Base-by-base conservation (phyloP, 2,888 invertebrate genomes). In the Drosophila fungiperda region DNA sequence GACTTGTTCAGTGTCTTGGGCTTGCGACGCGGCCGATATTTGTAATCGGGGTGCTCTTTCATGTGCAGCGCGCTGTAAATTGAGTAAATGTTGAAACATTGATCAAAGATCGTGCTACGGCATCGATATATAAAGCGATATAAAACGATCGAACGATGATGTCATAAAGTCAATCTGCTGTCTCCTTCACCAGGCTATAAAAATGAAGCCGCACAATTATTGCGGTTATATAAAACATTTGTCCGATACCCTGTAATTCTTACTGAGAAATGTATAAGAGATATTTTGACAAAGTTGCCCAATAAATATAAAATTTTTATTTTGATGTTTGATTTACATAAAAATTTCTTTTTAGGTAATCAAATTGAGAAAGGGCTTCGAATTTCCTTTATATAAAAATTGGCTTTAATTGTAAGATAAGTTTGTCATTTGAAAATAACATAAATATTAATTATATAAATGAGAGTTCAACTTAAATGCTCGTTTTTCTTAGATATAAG, bases 1-100 rank as follows among this genome's bases (percentile, higher is more conserved):
- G 93, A 92, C 87, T 97, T 97, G 77, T 97, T 95, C 17, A 97
- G 94, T 0, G 97, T 96, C 92, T 97, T 97, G 6, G 97, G 97
- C 93, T 98, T 97, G 90, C 97, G 94, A 63, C 97, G 94, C 15
- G 97, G 97, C 52, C 97, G 95, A 94, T 97, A 98, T 93, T 98
- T 98, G 94, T 98, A 98, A 94, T 98, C 97, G 8, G 97, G 98
- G 90, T 97, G 97, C 92, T 98, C 97, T 93, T 97, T 97, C 97
- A 98, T 98, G 94, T 98, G 97, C 15, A 98, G 94, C 42, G 97
- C 97, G 93, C 97, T 98, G 95, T 33, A 90, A 92, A 80, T 76
- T 73, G 75, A 87, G 73, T 76, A 87, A 87, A 87, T 77, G 78
- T 80, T 83, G 82, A 57, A 77, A 73, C 66, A 78, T 73, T 79